These are phyloP conservation scores for Patella caerulea DNA, from an alignment of 2,888 invertebrate species.

Conservation along the genomic window DNA sequence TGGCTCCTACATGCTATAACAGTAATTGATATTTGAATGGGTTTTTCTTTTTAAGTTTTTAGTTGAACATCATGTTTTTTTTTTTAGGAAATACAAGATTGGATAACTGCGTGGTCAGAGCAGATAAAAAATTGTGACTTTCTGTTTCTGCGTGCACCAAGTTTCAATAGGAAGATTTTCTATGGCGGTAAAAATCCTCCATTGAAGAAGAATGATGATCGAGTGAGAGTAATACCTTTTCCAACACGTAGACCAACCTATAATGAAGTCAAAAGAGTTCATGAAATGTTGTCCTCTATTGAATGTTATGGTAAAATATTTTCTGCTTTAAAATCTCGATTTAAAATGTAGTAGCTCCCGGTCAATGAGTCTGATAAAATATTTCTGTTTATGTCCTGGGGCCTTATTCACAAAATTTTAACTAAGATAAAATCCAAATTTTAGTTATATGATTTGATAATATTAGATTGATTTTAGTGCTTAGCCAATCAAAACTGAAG, in stretches of 20 bases:
- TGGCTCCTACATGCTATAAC: no score
- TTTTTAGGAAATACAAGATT: conserved; percentile 82
- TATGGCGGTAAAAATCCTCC: conserved; percentile 83
- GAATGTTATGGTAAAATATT: conserved; percentile 58
- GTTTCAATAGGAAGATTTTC: conserved; percentile 80
- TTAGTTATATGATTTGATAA: no score
- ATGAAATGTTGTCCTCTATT: conserved; percentile 77
- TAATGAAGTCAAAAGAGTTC: conserved; percentile 84
- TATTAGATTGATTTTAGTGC: no score
- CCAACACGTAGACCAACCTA: conserved; percentile 86
- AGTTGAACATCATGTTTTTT: background rate
- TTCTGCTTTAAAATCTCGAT: no score
- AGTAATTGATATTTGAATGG: no score
- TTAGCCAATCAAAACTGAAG: no score
- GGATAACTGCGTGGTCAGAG: conserved; percentile 79
- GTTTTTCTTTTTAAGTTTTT: no score
- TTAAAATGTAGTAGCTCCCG: no score
- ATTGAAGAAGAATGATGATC: conserved; percentile 70
- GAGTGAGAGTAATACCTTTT: conserved; percentile 79
- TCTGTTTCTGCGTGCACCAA: conserved; percentile 84
- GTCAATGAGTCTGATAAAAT: no score
- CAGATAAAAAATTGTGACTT: conserved; percentile 80
- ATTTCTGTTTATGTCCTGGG: no score
- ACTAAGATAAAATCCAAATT: no score
- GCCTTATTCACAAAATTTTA: no score